phyloP scores from a whole-genome alignment of 2,888 invertebrate genomes.

The Corythucha ciliata region DNA sequence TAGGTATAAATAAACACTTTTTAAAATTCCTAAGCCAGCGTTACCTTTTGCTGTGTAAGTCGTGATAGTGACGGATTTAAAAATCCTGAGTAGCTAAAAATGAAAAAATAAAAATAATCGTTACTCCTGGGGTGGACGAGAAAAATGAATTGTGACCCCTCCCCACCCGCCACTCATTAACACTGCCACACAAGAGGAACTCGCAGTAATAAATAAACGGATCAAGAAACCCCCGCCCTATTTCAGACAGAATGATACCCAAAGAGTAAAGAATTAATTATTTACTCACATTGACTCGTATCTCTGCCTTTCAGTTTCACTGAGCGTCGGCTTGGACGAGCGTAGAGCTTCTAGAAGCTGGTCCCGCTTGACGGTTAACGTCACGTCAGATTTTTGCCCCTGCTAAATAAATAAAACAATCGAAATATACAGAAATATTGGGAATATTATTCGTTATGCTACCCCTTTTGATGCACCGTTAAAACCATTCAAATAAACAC shows the following conservation, averaged over 20 bases:
- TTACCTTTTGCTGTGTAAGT: conserved; percentile 16
- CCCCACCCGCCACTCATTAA: no score
- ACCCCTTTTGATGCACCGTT: not conserved
- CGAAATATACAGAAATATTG: not conserved
- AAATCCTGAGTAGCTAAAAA: conserved; percentile 23
- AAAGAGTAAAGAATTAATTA: not conserved
- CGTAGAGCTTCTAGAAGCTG: conserved; percentile 57
- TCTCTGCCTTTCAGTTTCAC: conserved; percentile 55
- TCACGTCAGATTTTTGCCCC: conserved; percentile 2
- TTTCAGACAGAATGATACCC: no score
- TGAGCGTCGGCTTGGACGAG: conserved; percentile 69
- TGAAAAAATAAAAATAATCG: not conserved
- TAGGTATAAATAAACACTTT: no score
- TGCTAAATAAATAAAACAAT: not conserved
- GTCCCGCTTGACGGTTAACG: conserved; percentile 44
- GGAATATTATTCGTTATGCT: not conserved
- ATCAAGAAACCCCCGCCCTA: no score
- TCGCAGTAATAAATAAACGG: no score
- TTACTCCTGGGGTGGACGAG: no score
- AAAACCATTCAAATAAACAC: no score
- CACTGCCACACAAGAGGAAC: no score
- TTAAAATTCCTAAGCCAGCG: conserved; percentile 24
- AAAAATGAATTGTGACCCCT: no score
- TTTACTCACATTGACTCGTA: conserved; percentile 66
- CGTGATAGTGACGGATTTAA: conserved; percentile 7